Base-by-base conservation (phyloP, 2,888 invertebrate species). In the Heliconius cydno region DNA sequence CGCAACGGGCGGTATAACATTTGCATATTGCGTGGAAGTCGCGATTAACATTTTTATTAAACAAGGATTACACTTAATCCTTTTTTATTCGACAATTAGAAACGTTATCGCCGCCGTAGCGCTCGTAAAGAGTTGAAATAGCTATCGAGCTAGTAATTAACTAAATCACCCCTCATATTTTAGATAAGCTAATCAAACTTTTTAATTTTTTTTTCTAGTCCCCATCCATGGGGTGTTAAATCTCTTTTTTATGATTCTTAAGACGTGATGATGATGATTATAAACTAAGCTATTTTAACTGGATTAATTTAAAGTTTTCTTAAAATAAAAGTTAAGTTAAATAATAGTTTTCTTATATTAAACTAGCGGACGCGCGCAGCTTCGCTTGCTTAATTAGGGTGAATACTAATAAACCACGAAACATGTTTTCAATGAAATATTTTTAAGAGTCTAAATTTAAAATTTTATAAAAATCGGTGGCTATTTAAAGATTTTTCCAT, bases 31-130 rank as follows among this genome's bases (percentile, higher is more conserved):
- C 90, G 90, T 87, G 90, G 85, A 91, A 91, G 92, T 92, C 92
- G 92, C 92, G 91, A 94, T 94, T 95, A 95, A 94, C 94, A 94
- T 94, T 94, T 95, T 94, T 94, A 95, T 94, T 94, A 95, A 94
- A 94, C 92, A 90, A 88, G 92, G 94, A 94, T 94, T 92, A 92
- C 85, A 85, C 86, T 85, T 93, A 94, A 95, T 94, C 95, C 94
- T 94, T 94, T 94, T 95, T 94, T 95, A 95, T 95, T 94, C 88
- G 94, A 92, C 94, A 94, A 95, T 95, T 94, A 95, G 94, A 91
- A 86, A 90, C 90, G 92, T 91, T 94, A 95, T 95, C 95, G 90
- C 87, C 88, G 87, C 88, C 85, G 86, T 89, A 85, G 85, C 87
- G 90, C 89, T 94, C 95, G 93, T 94, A 95, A 95, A 95, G 94